Percentiles rank a stretch among this genome's conserved stretches.
These are phyloP conservation scores for Leiothrix lutea DNA, from an alignment of 2,113 vertebrate species.

Conservation along the genomic window DNA sequence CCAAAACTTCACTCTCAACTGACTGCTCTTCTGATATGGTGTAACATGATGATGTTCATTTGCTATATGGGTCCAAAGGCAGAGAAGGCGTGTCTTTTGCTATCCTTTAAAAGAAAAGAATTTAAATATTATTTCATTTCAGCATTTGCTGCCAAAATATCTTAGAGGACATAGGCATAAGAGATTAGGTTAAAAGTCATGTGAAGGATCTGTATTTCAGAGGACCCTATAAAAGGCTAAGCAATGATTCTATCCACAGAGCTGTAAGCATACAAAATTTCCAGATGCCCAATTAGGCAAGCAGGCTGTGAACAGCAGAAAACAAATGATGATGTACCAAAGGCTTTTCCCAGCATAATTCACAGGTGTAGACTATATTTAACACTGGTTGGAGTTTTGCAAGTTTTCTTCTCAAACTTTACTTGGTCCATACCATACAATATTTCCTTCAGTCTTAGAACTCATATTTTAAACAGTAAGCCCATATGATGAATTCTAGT, in stretches of 20 bases:
- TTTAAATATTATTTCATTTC: neutral
- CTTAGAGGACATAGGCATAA: neutral
- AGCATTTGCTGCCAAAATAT: neutral
- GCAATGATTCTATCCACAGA: neutral
- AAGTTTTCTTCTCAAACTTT: neutral
- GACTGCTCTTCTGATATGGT: neutral
- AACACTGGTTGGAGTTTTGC: neutral
- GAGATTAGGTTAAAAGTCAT: neutral
- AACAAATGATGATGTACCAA: neutral
- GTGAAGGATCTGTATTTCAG: neutral
- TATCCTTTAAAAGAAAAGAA: neutral
- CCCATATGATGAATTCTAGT: neutral
- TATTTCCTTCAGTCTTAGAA: neutral
- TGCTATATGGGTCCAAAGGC: neutral
- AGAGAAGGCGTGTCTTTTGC: neutral
- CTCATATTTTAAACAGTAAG: neutral
- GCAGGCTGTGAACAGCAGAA: neutral
- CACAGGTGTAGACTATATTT: neutral
- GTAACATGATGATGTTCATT: neutral
- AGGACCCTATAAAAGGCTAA: neutral
- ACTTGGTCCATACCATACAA: rapidly evolving
- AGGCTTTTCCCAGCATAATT: neutral
- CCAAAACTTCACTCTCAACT: neutral
- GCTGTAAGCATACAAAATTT: neutral
- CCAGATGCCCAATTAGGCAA: neutral